These are phyloP conservation scores for Drosophila takahashii DNA, from an alignment of 1,140 invertebrate species.

Conservation along the genomic window DNA sequence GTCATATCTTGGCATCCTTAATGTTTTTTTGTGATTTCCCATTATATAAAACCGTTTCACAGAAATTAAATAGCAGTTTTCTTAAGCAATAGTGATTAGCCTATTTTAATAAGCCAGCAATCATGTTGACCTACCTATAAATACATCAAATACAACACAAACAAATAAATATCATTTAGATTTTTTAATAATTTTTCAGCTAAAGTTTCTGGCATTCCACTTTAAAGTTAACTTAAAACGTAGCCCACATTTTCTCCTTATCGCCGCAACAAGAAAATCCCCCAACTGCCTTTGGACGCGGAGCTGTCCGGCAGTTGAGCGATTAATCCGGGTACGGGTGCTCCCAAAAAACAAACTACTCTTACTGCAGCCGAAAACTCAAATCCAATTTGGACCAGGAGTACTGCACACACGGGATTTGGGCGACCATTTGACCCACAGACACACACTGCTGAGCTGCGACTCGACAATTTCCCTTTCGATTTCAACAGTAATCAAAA, in stretches of 20 bases:
- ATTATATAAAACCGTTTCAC: neutral
- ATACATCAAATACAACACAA: too few species aligned
- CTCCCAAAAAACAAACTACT: slow-evolving; percentile 19
- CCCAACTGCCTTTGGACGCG: slow-evolving; percentile 20
- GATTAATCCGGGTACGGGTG: slow-evolving; percentile 20
- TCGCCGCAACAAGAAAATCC: slow-evolving; percentile 36
- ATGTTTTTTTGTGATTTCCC: neutral
- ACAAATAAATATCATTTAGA: too few species aligned
- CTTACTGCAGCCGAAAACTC: slow-evolving; percentile 18
- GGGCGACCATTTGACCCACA: slow-evolving; percentile 39
- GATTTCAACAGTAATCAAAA: slow-evolving; percentile 82
- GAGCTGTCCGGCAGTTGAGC: slow-evolving; percentile 34
- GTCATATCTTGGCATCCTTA: slow-evolving; percentile 20
- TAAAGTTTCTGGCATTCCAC: neutral
- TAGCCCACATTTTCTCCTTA: slow-evolving; percentile 16
- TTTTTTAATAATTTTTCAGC: neutral
- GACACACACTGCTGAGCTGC: slow-evolving; percentile 38
- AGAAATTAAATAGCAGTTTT: too few species aligned
- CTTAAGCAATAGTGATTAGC: too few species aligned
- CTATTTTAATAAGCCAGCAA: too few species aligned
- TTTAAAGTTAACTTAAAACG: slow-evolving; percentile 10
- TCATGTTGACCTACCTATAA: too few species aligned
- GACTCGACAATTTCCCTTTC: slow-evolving; percentile 77
- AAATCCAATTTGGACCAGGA: slow-evolving; percentile 41
- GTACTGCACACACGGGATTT: slow-evolving; percentile 19